phyloP scores from a whole-genome alignment of 2,113 vertebrate species.

The Enhydra lutris region DNA sequence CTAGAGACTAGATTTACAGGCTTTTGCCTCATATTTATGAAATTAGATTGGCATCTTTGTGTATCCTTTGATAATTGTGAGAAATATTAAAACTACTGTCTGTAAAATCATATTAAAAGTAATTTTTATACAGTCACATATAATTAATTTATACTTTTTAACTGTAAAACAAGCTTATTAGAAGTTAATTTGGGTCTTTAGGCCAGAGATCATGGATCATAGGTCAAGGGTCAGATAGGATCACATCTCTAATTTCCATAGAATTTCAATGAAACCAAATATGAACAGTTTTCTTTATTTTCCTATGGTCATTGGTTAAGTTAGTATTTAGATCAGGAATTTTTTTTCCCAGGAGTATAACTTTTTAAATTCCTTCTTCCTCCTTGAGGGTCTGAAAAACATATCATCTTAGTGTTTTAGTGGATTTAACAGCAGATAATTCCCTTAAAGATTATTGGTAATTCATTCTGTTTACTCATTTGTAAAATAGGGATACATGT shows the following conservation, averaged over 20 bases:
- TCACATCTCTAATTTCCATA: background rate
- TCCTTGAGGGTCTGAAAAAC: background rate
- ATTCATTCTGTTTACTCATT: background rate
- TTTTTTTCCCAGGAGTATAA: background rate
- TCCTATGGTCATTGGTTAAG: background rate
- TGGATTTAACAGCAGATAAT: background rate
- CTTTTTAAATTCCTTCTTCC: background rate
- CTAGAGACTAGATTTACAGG: background rate
- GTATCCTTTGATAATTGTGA: slow-evolving; percentile 10
- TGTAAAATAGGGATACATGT: background rate
- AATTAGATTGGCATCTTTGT: background rate
- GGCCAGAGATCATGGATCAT: background rate
- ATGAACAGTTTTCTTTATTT: background rate
- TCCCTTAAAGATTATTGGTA: background rate
- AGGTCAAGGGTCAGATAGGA: background rate
- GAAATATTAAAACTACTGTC: background rate
- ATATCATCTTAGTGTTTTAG: background rate
- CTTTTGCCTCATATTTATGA: background rate
- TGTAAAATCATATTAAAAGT: background rate
- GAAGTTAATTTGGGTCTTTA: background rate
- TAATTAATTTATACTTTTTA: background rate
- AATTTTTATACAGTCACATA: background rate
- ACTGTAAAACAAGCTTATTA: background rate
- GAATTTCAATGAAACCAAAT: background rate
- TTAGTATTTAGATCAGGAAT: background rate